phyloP scores from a whole-genome alignment of 2,797 vertebrate genomes.

The Fistularia tabacaria region DNA sequence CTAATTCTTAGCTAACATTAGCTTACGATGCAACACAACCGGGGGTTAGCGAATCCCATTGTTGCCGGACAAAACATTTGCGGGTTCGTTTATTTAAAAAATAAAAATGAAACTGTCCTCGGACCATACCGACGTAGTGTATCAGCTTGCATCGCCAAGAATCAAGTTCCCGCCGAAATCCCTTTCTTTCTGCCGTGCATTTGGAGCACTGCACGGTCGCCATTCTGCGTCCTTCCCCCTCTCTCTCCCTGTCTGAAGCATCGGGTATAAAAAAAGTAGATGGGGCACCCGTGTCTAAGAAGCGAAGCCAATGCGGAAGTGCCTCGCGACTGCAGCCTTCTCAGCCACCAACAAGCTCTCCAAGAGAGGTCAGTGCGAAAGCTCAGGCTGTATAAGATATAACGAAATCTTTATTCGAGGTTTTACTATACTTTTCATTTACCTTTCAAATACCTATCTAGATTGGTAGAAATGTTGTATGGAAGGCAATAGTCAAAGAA shows the following conservation, averaged over 20 bases:
- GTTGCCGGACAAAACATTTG: constrained; percentile 2
- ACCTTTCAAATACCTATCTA: too few relatives aligned
- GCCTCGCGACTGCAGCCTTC: constrained; percentile 4
- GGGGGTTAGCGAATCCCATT: constrained; percentile 5
- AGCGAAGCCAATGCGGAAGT: constrained; percentile 1
- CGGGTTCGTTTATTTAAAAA: background rate
- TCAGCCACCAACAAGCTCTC: background rate
- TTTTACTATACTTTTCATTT: too few relatives aligned
- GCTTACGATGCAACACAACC: constrained; percentile 32
- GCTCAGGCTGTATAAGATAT: too few relatives aligned
- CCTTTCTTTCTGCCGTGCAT: constrained; percentile 93
- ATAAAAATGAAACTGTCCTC: constrained; percentile 28
- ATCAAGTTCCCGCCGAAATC: constrained; percentile 97
- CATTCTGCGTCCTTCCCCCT: constrained; percentile 84
- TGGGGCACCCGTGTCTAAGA: background rate
- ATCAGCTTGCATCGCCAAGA: constrained; percentile 95
- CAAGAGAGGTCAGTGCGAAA: too few relatives aligned
- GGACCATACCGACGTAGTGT: constrained; percentile 91
- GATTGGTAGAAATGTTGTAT: too few relatives aligned
- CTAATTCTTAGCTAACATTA: constrained; percentile 13
- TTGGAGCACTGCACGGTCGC: constrained; percentile 93
- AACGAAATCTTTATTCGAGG: too few relatives aligned
- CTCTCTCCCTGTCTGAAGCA: constrained; percentile 27
- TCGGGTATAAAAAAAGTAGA: background rate
- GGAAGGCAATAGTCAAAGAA: too few relatives aligned